These are phyloP conservation scores for Melopsittacus undulatus DNA, from an alignment of 2,797 vertebrate genomes.

Conservation along the genomic window DNA sequence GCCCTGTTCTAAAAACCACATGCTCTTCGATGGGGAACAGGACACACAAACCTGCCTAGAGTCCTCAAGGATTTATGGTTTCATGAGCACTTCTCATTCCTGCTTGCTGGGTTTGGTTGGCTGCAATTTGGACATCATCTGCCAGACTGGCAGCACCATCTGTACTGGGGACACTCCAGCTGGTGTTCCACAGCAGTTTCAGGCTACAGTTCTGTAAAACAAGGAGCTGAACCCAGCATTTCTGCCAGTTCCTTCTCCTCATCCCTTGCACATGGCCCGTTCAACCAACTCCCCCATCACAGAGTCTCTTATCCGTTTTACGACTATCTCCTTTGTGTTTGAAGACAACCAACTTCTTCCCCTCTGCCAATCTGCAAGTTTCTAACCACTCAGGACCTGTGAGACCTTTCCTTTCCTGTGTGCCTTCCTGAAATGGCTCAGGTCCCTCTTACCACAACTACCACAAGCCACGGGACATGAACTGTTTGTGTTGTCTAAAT, in stretches of 20 bases:
- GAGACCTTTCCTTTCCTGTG: background rate
- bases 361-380: background rate
- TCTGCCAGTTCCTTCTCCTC: background rate
- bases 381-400: background rate
- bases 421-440: background rate
- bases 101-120: background rate
- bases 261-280: background rate
- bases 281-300: background rate
- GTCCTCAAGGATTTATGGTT: background rate
- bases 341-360: background rate
- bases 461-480: rapidly evolving
- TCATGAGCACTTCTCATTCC: background rate
- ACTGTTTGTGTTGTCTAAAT: background rate
- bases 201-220: background rate
- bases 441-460: background rate
- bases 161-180: background rate
- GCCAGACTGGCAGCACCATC: background rate
- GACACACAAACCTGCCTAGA: background rate
- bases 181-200: background rate
- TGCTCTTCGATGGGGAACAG: background rate
- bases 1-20: background rate
- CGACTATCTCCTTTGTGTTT: background rate
- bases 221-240: background rate
- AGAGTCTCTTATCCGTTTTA: background rate
- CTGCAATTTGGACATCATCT: background rate